A percentile compares a stretch with the other conserved stretches of the same genome.
Conservation (phyloP, 2,113 vertebrate genomes). For the Ptychochromis oligacanthus region DNA sequence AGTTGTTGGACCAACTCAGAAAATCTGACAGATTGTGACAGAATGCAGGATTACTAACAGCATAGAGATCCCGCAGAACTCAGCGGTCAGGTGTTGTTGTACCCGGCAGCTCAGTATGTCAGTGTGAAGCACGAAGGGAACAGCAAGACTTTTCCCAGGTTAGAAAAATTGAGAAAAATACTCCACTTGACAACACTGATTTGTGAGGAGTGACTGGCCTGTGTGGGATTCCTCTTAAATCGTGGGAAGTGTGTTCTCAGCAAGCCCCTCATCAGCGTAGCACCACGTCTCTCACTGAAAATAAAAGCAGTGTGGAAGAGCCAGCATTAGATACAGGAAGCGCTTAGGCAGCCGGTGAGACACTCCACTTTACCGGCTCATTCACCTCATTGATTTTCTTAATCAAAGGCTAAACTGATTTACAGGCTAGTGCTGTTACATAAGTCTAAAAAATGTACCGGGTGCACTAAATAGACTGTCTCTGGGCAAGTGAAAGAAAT, state of each 20-base stretch:
- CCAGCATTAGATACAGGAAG: conserved; percentile 32
- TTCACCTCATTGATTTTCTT: conserved; percentile 53
- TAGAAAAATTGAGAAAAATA: not conserved
- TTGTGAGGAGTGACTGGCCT: not conserved
- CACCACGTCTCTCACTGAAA: not conserved
- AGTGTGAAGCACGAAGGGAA: not conserved
- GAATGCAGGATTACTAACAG: not conserved
- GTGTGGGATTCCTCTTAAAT: conserved; percentile 5
- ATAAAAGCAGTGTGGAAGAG: conserved; percentile 1
- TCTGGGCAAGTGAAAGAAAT: not conserved
- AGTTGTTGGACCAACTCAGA: not conserved
- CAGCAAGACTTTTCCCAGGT: conserved; percentile 5
- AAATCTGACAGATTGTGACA: not conserved
- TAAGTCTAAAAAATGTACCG: not conserved
- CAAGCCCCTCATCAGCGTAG: not conserved
- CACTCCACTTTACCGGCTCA: conserved; percentile 33
- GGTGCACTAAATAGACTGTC: not conserved
- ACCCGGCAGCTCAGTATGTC: not conserved
- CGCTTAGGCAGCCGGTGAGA: conserved; percentile 6
- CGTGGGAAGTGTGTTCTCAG: conserved; percentile 17
- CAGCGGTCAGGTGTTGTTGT: not conserved
- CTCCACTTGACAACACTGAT: not conserved
- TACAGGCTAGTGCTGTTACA: not conserved
- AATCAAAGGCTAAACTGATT: conserved; percentile 54
- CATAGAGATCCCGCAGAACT: not conserved